Conservation (phyloP, 2,888 invertebrate species). For the Dyspetes luteomarginatus region DNA sequence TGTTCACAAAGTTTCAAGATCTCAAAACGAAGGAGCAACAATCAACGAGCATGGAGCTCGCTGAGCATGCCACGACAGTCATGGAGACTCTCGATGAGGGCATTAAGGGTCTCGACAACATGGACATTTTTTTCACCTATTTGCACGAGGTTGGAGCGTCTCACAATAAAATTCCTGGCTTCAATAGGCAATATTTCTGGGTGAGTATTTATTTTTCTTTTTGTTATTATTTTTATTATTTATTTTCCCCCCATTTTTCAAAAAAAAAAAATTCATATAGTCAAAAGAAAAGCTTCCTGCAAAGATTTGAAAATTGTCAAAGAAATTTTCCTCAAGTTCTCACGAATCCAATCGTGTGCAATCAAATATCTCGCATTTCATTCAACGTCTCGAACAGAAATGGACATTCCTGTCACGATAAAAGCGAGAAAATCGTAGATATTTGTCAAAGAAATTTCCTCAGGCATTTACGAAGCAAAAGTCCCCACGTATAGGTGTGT, state of each 20-base stretch:
- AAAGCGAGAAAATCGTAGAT: constrained; percentile 2
- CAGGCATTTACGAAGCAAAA: neutral
- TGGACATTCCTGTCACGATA: neutral
- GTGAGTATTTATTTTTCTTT: constrained; percentile 84
- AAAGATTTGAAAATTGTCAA: neutral
- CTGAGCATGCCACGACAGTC: constrained; percentile 94
- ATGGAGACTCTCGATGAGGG: constrained; percentile 96
- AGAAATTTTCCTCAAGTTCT: neutral
- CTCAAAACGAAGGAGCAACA: constrained; percentile 92
- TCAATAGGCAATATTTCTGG: constrained; percentile 95
- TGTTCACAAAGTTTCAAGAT: constrained; percentile 93
- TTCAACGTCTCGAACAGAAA: neutral
- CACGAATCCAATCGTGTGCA: neutral
- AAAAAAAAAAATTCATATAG: neutral
- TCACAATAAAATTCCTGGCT: constrained; percentile 93
- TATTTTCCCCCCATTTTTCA: neutral
- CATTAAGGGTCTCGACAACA: constrained; percentile 93
- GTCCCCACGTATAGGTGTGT: too few species aligned
- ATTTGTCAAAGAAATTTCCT: constrained; percentile 22
- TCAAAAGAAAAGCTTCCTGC: neutral
- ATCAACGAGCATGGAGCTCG: constrained; percentile 91
- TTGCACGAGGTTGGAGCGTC: constrained; percentile 93
- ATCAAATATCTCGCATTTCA: neutral
- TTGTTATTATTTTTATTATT: too few species aligned
- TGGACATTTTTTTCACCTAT: constrained; percentile 93